Evolutionary conservation across 2,113 vertebrate species (phyloP).

Genomic region (Eleginops maclovinus): DNA sequence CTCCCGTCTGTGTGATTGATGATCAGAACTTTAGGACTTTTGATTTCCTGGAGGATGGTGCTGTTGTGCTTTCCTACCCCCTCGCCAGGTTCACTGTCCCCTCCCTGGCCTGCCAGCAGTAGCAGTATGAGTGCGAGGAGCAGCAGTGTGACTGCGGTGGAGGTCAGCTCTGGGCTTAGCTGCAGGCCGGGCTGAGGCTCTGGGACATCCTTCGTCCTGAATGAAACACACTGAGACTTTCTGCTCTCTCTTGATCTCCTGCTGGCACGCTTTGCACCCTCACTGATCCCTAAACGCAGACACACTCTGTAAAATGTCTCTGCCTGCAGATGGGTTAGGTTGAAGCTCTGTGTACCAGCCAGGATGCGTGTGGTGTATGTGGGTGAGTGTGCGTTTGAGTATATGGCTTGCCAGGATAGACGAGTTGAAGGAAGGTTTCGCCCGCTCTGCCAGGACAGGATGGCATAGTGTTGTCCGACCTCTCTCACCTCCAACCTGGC

Average conservation of each 20-base stretch:
- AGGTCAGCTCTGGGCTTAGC: conserved; percentile 68
- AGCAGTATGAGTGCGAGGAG: conserved; percentile 85
- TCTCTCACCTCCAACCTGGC: conserved; percentile 82
- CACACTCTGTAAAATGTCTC: conserved; percentile 92
- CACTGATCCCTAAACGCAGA: conserved; percentile 85
- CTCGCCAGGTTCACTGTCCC: conserved; percentile 50
- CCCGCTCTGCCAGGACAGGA: conserved; percentile 87
- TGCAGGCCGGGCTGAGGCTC: conserved; percentile 48
- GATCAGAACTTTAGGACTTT: conserved; percentile 56
- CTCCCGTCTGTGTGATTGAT: conserved; percentile 44
- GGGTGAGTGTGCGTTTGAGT: conserved; percentile 64
- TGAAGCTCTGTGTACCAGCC: conserved; percentile 89
- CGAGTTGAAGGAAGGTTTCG: conserved; percentile 89
- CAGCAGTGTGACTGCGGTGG: conserved; percentile 80
- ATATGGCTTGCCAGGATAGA: conserved; percentile 88
- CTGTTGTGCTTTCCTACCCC: conserved; percentile 59
- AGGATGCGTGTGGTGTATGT: conserved; percentile 86
- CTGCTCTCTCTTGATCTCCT: conserved; percentile 86
- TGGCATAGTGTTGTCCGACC: conserved; percentile 84
- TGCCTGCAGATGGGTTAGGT: conserved; percentile 91
- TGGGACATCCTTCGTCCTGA: conserved; percentile 68
- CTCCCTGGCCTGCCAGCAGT: conserved; percentile 75
- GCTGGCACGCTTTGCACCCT: conserved; percentile 80
- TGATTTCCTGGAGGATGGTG: conserved; percentile 63
- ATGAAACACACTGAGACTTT: conserved; percentile 63